These are phyloP conservation scores for Melanostoma scalare DNA, from an alignment of 2,888 invertebrate species.

Conservation along the genomic window DNA sequence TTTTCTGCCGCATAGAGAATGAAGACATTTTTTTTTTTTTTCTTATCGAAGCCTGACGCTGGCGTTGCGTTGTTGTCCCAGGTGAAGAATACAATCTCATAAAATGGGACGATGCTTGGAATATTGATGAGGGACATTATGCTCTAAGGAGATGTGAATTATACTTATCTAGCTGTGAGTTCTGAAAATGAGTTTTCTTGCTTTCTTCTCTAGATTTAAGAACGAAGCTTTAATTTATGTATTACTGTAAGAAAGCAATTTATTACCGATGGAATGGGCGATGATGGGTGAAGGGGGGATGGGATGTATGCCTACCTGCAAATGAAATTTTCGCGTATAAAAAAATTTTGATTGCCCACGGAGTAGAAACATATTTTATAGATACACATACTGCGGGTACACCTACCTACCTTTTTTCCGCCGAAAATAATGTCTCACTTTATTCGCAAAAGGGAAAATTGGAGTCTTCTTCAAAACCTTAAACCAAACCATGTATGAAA, in stretches of 20 bases:
- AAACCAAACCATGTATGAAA: no score
- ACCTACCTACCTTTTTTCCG: neutral
- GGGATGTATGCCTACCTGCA: no score
- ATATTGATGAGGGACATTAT: constrained; percentile 53
- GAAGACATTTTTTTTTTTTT: constrained; percentile 5
- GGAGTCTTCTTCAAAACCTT: no score
- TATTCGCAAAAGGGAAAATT: no score
- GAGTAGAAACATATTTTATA: constrained; percentile 15
- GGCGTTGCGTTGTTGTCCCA: constrained; percentile 36
- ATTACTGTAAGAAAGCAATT: constrained; percentile 22
- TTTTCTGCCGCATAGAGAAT: constrained; percentile 2
- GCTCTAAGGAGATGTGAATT: constrained; percentile 13
- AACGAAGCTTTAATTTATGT: constrained; percentile 42
- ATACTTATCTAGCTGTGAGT: constrained; percentile 17
- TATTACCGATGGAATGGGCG: constrained; percentile 4
- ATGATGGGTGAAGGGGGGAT: no score
- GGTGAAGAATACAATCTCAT: constrained; percentile 64
- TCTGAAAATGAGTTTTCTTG: constrained; percentile 16
- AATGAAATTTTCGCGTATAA: constrained; percentile 5
- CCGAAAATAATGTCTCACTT: no score
- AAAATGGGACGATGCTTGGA: constrained; percentile 58
- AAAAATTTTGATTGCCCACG: constrained; percentile 23
- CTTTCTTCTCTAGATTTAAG: constrained; percentile 9
- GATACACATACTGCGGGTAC: constrained; percentile 8
- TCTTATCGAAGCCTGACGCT: constrained; percentile 1